Percentiles rank a stretch among this genome's conserved stretches.
Conservation (phyloP, 2,888 invertebrate genomes). For the Dicyrtomina minuta region DNA sequence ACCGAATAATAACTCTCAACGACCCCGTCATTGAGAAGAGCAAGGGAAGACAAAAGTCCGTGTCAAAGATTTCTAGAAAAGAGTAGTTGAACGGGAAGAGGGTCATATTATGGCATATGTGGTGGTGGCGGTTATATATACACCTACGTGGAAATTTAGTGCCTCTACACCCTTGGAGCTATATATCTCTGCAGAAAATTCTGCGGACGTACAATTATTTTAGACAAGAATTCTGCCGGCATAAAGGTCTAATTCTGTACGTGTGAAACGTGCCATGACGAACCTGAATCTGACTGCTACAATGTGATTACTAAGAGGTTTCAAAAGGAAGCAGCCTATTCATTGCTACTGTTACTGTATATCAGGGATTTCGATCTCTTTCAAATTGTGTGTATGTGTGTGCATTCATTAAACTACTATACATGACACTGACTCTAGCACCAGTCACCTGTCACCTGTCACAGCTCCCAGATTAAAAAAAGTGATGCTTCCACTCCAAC, state of each 20-base stretch:
- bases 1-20: too few species aligned
- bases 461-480: background rate
- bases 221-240: background rate
- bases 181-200: background rate
- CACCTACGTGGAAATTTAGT: background rate
- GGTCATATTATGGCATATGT: too few species aligned
- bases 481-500: background rate
- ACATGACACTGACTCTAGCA: too few species aligned
- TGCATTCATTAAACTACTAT: too few species aligned
- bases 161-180: background rate
- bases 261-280: conserved; percentile 14
- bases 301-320: conserved; percentile 6
- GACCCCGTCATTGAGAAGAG: too few species aligned
- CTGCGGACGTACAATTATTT: background rate
- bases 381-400: background rate
- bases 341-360: too few species aligned
- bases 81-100: too few species aligned
- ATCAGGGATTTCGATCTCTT: background rate
- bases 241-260: conserved; percentile 13
- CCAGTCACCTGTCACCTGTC: too few species aligned
- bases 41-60: too few species aligned
- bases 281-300: background rate
- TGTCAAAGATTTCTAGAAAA: too few species aligned
- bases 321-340: background rate
- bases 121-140: too few species aligned